Base-by-base conservation (phyloP, 1,140 invertebrate species). In the Drosophila takahashii region DNA sequence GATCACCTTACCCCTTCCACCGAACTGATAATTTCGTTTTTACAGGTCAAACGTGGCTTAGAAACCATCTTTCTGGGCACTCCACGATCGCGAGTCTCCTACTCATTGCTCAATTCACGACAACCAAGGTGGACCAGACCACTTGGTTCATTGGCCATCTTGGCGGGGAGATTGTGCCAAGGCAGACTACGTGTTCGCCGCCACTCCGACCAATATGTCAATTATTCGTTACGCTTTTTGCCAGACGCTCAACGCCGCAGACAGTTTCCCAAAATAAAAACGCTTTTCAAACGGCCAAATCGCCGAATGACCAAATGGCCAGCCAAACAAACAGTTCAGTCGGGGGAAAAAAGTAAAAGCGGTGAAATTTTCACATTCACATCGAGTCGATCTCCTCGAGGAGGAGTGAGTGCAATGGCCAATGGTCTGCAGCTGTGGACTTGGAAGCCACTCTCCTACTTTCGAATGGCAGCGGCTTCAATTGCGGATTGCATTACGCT, bases 351-450 rank as follows among this genome's bases (percentile, higher is more conserved):
- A 87, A 87, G 83, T 87, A 87, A 87, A 87, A 87, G 83, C 83
- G 84, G 83, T 89, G 83, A 87, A 87, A 87, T 83, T 89, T 87
- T 89, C 84, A 86, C 83, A 89, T 87, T 87, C 83, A 89, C 83
- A 89, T 76, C 56, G 79, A 62, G 73, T 81, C 58, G 81, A 86
- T 86, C 81, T 86, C 74, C 69, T 89, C 83, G 66, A 77, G 53
- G 75, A 69, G 53, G 66, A 69, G 59, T 69, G 81, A 85, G 81
- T 87, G 83, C 84, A 81, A 80, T 78, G 79, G 50, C 60, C 61
- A 65, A 18, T 37, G 5, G n/a, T 16, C 34, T 16, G 13, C 61
- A 57, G 45, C 61, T 77, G 47, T 44, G 18, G 29, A 39, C 47
- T 74, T 65, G 22, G 54, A 32, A 56, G 70, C 66, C 73, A 78